A percentile compares a stretch with the other conserved stretches of the same genome.
Conservation (phyloP, 2,113 vertebrate genomes). For the Montifringilla adamsi region DNA sequence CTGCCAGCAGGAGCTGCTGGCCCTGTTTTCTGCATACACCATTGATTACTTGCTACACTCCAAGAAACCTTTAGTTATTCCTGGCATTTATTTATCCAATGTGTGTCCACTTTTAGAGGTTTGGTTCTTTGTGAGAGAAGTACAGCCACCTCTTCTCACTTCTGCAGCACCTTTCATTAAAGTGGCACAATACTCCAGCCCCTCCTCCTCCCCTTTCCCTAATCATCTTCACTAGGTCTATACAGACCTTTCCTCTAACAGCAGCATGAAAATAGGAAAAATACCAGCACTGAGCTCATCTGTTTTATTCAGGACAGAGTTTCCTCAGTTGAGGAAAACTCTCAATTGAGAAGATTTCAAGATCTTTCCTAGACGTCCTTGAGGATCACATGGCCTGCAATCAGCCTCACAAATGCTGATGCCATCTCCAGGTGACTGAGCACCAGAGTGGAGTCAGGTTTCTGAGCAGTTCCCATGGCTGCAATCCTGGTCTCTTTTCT, state of each 20-base stretch:
- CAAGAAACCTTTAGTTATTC: neutral
- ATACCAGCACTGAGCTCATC: neutral
- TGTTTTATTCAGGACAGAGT: neutral
- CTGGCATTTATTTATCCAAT: neutral
- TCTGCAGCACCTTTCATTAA: neutral
- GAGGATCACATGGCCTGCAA: neutral
- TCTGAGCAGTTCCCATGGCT: neutral
- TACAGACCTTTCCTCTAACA: neutral
- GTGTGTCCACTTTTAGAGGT: neutral
- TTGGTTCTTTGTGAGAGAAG: neutral
- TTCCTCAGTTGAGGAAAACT: neutral
- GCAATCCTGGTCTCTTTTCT: neutral
- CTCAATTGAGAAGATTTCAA: neutral
- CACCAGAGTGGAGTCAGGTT: neutral
- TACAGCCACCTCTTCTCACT: neutral
- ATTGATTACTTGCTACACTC: neutral
- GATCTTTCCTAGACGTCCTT: neutral
- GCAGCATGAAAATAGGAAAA: neutral
- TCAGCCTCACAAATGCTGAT: neutral
- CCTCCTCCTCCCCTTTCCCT: neutral
- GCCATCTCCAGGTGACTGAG: neutral
- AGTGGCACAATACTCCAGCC: neutral
- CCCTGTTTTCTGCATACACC: neutral
- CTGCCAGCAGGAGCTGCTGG: neutral
- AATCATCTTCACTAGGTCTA: neutral